Evolutionary conservation across 2,888 invertebrate species (phyloP).

Genomic region (Euzophera pinguis): DNA sequence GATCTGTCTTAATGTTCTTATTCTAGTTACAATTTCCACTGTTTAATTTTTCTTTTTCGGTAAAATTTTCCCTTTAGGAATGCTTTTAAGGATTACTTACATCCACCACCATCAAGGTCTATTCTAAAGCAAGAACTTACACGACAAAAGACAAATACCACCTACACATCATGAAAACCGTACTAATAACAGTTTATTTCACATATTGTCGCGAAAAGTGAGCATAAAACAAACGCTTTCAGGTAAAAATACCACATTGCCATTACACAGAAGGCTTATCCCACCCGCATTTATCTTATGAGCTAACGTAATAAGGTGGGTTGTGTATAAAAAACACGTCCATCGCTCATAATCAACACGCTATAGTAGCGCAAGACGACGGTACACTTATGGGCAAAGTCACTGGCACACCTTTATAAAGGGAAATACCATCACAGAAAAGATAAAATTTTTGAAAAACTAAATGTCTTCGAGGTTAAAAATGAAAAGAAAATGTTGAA

Average conservation of each 20-base stretch:
- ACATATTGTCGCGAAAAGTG: neutral
- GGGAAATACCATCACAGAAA: too few species aligned
- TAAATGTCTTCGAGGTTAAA: too few species aligned
- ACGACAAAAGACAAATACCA: too few species aligned
- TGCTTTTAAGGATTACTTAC: too few species aligned
- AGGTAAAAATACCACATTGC: conserved; percentile 9
- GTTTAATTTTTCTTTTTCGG: too few species aligned
- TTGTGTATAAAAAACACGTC: conserved; percentile 23
- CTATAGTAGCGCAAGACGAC: conserved; percentile 22
- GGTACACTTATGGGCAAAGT: conserved; percentile 20
- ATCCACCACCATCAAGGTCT: too few species aligned
- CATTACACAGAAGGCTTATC: conserved; percentile 5
- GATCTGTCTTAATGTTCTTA: too few species aligned
- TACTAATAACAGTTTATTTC: conserved; percentile 11
- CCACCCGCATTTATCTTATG: conserved; percentile 17
- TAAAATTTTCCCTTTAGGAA: too few species aligned
- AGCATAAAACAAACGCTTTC: conserved; percentile 1
- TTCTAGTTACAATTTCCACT: too few species aligned
- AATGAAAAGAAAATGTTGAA: too few species aligned
- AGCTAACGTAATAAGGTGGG: conserved; percentile 25
- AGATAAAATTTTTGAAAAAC: too few species aligned
- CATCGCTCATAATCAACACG: conserved; percentile 33
- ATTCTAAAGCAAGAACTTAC: too few species aligned
- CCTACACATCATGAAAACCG: neutral
- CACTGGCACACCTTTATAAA: neutral